Evolutionary conservation across 2,797 vertebrate genomes (phyloP), one percentile per base, ranked within the genome.

Genomic region (Poecilia wingei): DNA sequence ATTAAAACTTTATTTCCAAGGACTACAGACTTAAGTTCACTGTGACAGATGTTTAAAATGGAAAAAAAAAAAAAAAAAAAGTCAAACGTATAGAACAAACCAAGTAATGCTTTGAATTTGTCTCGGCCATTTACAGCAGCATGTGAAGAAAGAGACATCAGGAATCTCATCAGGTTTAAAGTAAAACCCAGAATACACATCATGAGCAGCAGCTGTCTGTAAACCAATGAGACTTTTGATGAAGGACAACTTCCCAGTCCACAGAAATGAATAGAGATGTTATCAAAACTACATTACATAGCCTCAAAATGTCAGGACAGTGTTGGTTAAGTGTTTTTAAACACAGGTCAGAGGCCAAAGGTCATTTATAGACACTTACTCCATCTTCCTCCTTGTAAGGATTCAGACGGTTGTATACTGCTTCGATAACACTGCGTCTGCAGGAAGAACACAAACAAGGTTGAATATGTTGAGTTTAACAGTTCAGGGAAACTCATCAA

Each of bases 401-500:
- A 95, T 97, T 98, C 95, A 99, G 96, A 87, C 97, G 97, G 95
- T 96, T 97, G 95, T 99, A 99, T 91, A 99, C 97, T 85, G 97
- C 96, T 97, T 99, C 98, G 89, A 99, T 97, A 95, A 99, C 96
- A 96, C 96, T 96, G 95, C 97, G 98, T 93, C 98, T 99, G 93
- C 74, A 94, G 55, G 43, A 18, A 53, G 75, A 77, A 85, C 10
- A 81, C 5, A 83, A 20, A 76, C 49, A 72, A 5, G 6, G 3
- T 1, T 46, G 1, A 49, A 61, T 16, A 33, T 43, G 72, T 74
- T 16, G 51, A 20, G 31, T 43, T 68, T 1, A 2, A 25, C 20
- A 33, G 0, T 39, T 59, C 45, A 45, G 41, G 36, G 1, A 31
- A 59, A 9, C 31, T 64, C 61, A 39, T 31, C 14, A 72, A 33